Evolutionary conservation across 53 echinoderm and acorn worm genomes (phyloP).

Genomic region (Patiria pectinifera): DNA sequence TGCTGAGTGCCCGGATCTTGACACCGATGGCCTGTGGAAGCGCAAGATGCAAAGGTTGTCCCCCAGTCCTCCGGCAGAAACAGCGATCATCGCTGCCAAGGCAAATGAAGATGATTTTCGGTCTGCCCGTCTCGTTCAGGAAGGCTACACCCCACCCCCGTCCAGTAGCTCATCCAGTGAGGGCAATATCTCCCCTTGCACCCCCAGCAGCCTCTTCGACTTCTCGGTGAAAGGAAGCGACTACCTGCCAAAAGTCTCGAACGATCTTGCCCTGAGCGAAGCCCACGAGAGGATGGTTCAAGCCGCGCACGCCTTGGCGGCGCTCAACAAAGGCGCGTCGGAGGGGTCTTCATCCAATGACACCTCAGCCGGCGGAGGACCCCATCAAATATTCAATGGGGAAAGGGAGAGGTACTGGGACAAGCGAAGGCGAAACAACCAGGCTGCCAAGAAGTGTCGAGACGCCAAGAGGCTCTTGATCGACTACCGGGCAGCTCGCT

Average conservation of each 20-base stretch:
- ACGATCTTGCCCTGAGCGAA: constrained; percentile 36
- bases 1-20: background rate
- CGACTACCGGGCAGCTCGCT: constrained; percentile 76
- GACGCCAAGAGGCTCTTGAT: constrained; percentile 75
- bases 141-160: constrained; percentile 45
- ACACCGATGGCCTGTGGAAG: background rate
- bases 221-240: constrained; percentile 11
- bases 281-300: constrained; percentile 63
- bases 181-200: constrained; percentile 26
- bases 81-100: background rate
- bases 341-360: background rate
- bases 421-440: constrained; percentile 82
- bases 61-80: background rate
- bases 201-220: background rate
- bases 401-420: constrained; percentile 75
- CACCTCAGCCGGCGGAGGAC: background rate
- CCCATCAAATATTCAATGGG: constrained; percentile 34
- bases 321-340: constrained; percentile 36
- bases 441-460: constrained; percentile 84
- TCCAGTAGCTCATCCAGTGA: constrained; percentile 52
- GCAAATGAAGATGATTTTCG: background rate
- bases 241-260: background rate
- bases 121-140: background rate
- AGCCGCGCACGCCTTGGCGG: constrained; percentile 70
- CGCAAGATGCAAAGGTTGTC: background rate